Evolutionary conservation across 1,140 invertebrate genomes (phyloP), one percentile per base, ranked within the genome.

Genomic region (Diabrotica virgifera): DNA sequence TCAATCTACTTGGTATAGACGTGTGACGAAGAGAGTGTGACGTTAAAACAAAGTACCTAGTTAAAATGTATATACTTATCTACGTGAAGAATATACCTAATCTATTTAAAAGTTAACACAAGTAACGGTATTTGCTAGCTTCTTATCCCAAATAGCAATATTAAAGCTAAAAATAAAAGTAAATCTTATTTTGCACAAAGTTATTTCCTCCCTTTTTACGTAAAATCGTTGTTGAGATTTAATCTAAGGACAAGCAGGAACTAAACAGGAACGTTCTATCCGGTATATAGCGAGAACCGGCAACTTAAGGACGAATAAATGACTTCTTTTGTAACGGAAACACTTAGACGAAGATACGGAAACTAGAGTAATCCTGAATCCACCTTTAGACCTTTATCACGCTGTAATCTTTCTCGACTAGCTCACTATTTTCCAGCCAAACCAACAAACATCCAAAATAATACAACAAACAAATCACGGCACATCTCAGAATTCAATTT

Each of bases 401-500:
- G 40, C n/a, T n/a, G 40, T 46, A 46, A 46, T 46, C 40, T 46
- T n/a, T 10, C 40, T 10, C 40, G 8, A 46, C 40, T 46, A 46
- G 8, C 8, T n/a, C 8, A 46, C 40, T 46, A 46, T n/a, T 46
- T 10, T 46, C 40, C 8, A 46, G n/a, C 40, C 40, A 46, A 46
- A 46, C 40, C 8, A 5, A 46, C 40, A 46, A 46, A 46, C 40
- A 46, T 24, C 24, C 24, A 24, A 4, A 24, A 24, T 24, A 24
- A 24, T 46, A 10, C 9, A 9, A 36, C 53, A 55, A 57, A 57
- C 55, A 57, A 57, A 57, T 55, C 53, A 55, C 53, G 24, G 9
- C 36, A 57, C 55, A 57, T 57, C 36, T n/a, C 36, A 24, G 24
- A 57, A 57, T 14, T 57, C 55, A 57, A 57, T 57, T 57, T 57